Evolutionary conservation across 2,113 vertebrate genomes (phyloP).

Genomic region (Stegastes partitus): DNA sequence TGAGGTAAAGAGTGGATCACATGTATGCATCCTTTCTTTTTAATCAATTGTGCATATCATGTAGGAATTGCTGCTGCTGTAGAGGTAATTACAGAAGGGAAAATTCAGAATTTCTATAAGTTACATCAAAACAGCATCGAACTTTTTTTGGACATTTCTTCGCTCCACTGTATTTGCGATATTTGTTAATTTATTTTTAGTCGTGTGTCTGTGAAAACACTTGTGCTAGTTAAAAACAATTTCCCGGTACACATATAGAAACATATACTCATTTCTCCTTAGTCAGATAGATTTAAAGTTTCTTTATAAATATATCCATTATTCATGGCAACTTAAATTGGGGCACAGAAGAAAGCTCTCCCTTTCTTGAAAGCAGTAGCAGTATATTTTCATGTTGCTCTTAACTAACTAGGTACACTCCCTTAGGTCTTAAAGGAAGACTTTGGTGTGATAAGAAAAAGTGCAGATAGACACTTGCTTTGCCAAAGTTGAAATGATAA

Average conservation of each 20-base stretch:
- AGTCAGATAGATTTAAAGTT: slow-evolving; percentile 28
- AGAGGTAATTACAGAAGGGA: slow-evolving; percentile 22
- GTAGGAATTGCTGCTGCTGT: no score
- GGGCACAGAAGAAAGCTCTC: slow-evolving; percentile 55
- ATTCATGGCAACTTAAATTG: slow-evolving; percentile 75
- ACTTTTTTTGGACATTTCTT: no score
- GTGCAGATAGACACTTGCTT: slow-evolving; percentile 41
- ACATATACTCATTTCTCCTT: slow-evolving; percentile 7
- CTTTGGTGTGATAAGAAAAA: slow-evolving; percentile 65
- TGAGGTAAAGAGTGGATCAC: slow-evolving; percentile 31
- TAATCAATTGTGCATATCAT: slow-evolving; percentile 12
- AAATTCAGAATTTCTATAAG: background rate
- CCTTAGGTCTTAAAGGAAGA: slow-evolving; percentile 62
- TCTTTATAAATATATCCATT: slow-evolving; percentile 61
- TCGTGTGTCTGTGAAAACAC: background rate
- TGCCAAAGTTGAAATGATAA: slow-evolving; percentile 66
- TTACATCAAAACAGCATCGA: background rate
- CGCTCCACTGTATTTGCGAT: background rate
- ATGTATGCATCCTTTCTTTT: slow-evolving; percentile 22
- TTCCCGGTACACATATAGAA: background rate
- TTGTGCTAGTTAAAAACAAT: background rate
- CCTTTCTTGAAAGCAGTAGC: slow-evolving; percentile 64
- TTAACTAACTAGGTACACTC: slow-evolving; percentile 76
- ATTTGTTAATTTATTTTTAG: background rate
- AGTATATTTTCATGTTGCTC: slow-evolving; percentile 61